Evolutionary conservation across 1,140 invertebrate species (phyloP).

Genomic region (Pogonomyrmex californicus): DNA sequence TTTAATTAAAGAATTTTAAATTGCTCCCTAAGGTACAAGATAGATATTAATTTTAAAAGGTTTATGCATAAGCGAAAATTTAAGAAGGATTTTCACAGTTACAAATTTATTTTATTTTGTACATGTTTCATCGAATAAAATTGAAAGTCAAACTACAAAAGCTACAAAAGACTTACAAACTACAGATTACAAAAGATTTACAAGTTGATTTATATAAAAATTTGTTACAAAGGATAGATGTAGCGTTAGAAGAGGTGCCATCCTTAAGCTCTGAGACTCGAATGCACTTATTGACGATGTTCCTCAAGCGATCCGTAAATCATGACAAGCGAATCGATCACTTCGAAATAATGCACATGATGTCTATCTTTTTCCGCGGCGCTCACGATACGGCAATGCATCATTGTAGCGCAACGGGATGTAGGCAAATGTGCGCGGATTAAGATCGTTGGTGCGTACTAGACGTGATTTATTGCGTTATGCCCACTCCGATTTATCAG

Average conservation of each 20-base stretch:
- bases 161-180: no score
- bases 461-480: conserved; percentile 67
- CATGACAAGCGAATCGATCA: conserved; percentile 63
- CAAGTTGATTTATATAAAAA: neutral
- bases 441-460: conserved; percentile 65
- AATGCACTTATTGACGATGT: conserved; percentile 24
- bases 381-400: conserved; percentile 44
- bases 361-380: conserved; percentile 56
- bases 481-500: conserved; percentile 61
- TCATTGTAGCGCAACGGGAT: conserved; percentile 57
- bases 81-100: neutral
- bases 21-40: neutral
- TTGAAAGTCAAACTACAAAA: neutral
- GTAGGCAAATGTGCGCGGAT: conserved; percentile 58
- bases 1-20: conserved; percentile 3
- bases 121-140: neutral
- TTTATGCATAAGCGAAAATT: neutral
- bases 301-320: conserved; percentile 41
- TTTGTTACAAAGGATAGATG: neutral
- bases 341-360: conserved; percentile 57
- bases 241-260: neutral
- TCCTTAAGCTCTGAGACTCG: neutral
- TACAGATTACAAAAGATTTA: neutral
- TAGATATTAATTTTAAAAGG: neutral
- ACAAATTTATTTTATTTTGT: conserved; percentile 6